Conservation (phyloP, 2,113 vertebrate species). For the Chelonoidis abingdonii region DNA sequence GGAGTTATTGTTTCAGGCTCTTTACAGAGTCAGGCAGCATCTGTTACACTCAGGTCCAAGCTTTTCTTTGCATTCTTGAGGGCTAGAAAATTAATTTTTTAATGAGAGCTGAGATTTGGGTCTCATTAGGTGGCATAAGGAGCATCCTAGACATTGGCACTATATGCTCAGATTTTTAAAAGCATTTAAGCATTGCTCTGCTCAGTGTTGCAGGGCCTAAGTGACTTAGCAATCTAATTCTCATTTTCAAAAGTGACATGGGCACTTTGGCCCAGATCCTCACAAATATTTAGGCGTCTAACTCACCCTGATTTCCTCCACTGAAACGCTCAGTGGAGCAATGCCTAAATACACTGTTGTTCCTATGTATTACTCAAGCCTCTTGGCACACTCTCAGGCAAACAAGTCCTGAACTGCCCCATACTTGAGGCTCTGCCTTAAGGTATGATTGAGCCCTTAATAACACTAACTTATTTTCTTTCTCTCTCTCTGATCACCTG, state of each 20-base stretch:
- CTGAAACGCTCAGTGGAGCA: neutral
- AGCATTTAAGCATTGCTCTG: neutral
- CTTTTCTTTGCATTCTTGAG: neutral
- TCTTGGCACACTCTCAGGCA: neutral
- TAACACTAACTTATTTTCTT: neutral
- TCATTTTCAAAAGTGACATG: neutral
- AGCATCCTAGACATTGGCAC: neutral
- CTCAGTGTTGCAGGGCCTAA: neutral
- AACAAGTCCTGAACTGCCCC: neutral
- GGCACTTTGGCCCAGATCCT: neutral
- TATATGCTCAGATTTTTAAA: neutral
- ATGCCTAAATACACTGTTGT: neutral
- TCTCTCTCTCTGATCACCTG: neutral
- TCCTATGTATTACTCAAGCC: neutral
- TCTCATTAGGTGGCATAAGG: slow-evolving; percentile 2
- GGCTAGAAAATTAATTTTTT: slow-evolving; percentile 41
- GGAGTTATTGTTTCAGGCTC: neutral
- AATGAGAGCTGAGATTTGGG: slow-evolving; percentile 12
- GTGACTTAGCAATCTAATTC: neutral
- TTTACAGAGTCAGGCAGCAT: neutral
- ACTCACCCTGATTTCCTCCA: neutral
- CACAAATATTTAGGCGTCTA: neutral
- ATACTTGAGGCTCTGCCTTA: neutral
- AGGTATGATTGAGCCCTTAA: neutral
- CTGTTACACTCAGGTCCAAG: neutral